These are phyloP conservation scores for Danaus chrysippus DNA, from an alignment of 2,888 invertebrate species.

Conservation along the genomic window DNA sequence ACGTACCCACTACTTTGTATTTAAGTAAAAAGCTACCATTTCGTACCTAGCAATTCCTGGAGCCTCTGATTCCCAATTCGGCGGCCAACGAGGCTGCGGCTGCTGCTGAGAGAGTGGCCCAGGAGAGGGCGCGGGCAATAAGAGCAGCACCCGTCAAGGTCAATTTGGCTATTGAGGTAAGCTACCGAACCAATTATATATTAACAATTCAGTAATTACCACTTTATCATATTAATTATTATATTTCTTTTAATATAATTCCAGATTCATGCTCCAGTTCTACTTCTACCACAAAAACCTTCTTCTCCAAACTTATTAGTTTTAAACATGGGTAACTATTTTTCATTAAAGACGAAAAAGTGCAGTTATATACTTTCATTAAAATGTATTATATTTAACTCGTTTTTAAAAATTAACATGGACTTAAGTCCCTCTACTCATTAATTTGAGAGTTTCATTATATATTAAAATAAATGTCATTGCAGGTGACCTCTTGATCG, in stretches of 20 bases:
- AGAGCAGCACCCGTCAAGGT: slow-evolving; percentile 74
- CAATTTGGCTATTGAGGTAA: slow-evolving; percentile 80
- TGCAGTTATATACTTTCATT: neutral
- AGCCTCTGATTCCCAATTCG: slow-evolving; percentile 67
- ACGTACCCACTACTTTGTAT: neutral
- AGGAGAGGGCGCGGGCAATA: slow-evolving; percentile 53
- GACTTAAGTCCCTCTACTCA: too few relatives aligned
- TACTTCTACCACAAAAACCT: slow-evolving; percentile 88
- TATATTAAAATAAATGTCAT: neutral
- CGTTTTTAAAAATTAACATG: too few relatives aligned
- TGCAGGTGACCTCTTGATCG: slow-evolving; percentile 85
- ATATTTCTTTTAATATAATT: slow-evolving; percentile 16
- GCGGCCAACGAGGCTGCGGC: slow-evolving; percentile 48
- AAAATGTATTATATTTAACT: too few relatives aligned
- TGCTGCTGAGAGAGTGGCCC: slow-evolving; percentile 62
- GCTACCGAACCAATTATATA: neutral
- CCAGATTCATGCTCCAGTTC: slow-evolving; percentile 84
- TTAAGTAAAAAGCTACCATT: neutral
- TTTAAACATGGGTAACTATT: slow-evolving; percentile 82
- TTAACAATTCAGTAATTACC: neutral
- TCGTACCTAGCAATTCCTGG: slow-evolving; percentile 72
- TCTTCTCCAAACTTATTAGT: slow-evolving; percentile 88
- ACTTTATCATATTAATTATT: neutral
- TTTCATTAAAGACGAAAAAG: neutral
- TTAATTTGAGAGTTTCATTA: too few relatives aligned